Conservation (phyloP, 2,797 vertebrate genomes). For the Myotis pilosus region DNA sequence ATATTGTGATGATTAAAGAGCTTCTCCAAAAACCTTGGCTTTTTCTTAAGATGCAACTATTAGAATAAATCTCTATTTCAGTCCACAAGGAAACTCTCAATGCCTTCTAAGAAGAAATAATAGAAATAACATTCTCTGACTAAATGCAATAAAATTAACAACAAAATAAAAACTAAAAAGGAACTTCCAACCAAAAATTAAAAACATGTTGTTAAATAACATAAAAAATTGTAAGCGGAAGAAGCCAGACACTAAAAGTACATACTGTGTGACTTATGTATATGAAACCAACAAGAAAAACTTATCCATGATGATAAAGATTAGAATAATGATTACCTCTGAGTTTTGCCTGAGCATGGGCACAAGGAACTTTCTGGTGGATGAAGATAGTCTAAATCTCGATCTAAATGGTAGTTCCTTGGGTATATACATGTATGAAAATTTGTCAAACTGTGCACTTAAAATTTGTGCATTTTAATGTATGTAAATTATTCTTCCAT, state of each 20-base stretch:
- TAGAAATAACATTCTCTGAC: background rate
- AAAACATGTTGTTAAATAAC: slow-evolving; percentile 7
- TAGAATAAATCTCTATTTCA: background rate
- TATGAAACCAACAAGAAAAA: background rate
- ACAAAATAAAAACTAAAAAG: background rate
- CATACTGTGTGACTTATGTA: background rate
- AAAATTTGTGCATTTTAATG: background rate
- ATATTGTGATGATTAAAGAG: background rate
- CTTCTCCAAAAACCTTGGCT: background rate
- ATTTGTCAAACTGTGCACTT: background rate
- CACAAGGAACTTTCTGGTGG: background rate
- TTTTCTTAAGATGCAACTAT: background rate
- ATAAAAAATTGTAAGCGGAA: background rate
- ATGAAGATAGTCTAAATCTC: background rate
- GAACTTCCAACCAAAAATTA: background rate
- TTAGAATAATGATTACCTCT: background rate
- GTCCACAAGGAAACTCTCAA: background rate
- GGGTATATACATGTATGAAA: background rate
- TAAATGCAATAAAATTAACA: slow-evolving; percentile 5
- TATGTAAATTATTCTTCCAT: background rate
- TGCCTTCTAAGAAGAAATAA: slow-evolving; percentile 2
- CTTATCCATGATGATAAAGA: background rate
- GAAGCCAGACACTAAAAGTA: background rate
- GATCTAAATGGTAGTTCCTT: background rate
- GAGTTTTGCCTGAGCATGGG: background rate